These are phyloP conservation scores for Cyrtorhinus lividipennis DNA, from an alignment of 1,140 invertebrate genomes.

Conservation along the genomic window DNA sequence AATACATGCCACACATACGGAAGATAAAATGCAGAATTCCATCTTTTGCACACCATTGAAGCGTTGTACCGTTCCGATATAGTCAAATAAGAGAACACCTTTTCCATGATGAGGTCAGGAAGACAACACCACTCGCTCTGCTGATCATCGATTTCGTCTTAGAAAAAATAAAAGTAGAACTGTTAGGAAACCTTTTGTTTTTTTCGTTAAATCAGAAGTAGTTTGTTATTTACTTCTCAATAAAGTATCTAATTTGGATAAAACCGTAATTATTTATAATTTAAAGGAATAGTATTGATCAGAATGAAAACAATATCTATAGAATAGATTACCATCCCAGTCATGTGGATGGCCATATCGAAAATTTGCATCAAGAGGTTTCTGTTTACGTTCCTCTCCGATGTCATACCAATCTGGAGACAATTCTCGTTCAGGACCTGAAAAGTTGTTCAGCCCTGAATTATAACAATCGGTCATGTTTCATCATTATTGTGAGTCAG, in stretches of 20 bases:
- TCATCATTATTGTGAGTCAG: too few species aligned
- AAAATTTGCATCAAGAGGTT: background rate
- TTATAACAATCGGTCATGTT: too few species aligned
- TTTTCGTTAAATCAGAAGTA: too few species aligned
- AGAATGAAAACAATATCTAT: too few species aligned
- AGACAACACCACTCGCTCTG: conserved; percentile 43
- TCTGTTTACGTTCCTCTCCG: background rate
- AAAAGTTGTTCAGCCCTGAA: too few species aligned
- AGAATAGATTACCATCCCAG: background rate
- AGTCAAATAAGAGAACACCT: conserved; percentile 54
- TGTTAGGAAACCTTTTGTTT: too few species aligned
- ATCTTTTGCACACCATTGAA: conserved; percentile 51
- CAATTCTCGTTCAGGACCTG: background rate
- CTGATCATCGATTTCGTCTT: conserved; percentile 9
- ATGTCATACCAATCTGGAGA: background rate
- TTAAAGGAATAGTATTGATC: too few species aligned
- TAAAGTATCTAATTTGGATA: too few species aligned
- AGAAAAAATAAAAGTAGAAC: too few species aligned
- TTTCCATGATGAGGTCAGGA: conserved; percentile 61
- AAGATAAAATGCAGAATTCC: conserved; percentile 59
- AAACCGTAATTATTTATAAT: too few species aligned
- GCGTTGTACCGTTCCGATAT: conserved; percentile 53
- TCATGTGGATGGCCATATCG: background rate
- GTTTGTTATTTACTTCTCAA: too few species aligned
- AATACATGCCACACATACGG: conserved; percentile 60